Base-by-base conservation (phyloP, 2,113 vertebrate genomes). In the Burhinus oedicnemus region DNA sequence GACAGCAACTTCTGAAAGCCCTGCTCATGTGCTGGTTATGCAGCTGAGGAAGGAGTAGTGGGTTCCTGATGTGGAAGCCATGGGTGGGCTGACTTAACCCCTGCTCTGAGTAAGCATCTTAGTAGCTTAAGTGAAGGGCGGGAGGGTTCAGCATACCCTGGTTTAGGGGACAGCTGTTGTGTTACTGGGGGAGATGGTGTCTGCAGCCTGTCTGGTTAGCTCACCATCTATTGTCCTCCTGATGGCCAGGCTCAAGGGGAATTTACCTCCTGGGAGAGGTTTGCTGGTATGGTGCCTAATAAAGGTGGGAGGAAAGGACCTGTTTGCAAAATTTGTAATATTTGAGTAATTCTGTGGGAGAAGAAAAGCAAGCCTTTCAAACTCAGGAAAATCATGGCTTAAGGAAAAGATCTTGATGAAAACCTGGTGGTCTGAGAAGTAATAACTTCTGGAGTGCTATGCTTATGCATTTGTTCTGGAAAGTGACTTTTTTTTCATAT, bases 11-110 rank as follows among this genome's bases (percentile, higher is more conserved):
- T 38, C 58, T 72, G 34, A 12, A 27, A 51, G 49, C 17, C 42
- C 40, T 71, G 86, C 30, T 78, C 10, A 1, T 8, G 40, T 5
- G 5, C 2, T 0, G 1, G 16, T 30, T 47, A 5, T 3, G 32
- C 32, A 57, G 47, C 34, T 45, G 51, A n/a, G 75, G 69, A 30
- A 62, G 17, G 14, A 62, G 22, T 36, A 20, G 32, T 18, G 54
- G 87, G 42, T 81, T 62, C 36, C 49, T 52, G 20, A 26, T 6
- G 34, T 21, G 25, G 34, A 20, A 18, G 60, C 40, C 30, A 8
- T 21, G 13, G 25, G 5, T 61, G 32, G 36, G 26, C 34, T 66
- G 47, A 22, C 23, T 12, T 34, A 51, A 45, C 14, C 21, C 26
- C 40, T 36, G 30, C 52, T 47, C 34, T 5, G 8, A 36, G 80